phyloP scores from a whole-genome alignment of 2,797 vertebrate species.

The Gymnocypris eckloni region DNA sequence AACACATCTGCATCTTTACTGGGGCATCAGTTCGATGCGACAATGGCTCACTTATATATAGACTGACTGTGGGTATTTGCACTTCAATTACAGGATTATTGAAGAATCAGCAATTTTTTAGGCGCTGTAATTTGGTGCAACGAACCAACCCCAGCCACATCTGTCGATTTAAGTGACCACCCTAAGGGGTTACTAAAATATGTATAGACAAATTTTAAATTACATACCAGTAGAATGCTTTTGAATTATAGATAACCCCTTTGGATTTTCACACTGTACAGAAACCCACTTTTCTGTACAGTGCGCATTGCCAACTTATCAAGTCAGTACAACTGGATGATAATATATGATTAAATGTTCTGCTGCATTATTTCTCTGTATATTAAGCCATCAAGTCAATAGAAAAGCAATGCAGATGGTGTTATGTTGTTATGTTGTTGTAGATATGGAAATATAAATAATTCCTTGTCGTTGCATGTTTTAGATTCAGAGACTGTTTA shows the following conservation, averaged over 20 bases:
- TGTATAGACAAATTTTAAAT: slow-evolving; percentile 38
- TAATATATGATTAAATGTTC: slow-evolving; percentile 11
- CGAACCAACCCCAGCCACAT: neutral
- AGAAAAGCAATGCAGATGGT: neutral
- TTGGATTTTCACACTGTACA: slow-evolving; percentile 12
- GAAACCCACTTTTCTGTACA: neutral
- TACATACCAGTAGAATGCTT: slow-evolving; percentile 27
- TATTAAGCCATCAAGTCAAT: neutral
- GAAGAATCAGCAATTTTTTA: slow-evolving; percentile 31
- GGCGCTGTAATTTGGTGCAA: neutral
- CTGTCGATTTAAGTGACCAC: slow-evolving; percentile 28
- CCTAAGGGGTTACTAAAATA: slow-evolving; percentile 44
- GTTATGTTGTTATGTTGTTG: neutral
- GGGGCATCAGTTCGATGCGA: neutral
- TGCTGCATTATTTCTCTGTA: neutral
- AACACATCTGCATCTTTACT: slow-evolving; percentile 12
- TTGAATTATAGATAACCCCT: slow-evolving; percentile 28
- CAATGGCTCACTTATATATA: neutral
- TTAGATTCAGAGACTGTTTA: neutral
- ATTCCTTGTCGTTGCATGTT: neutral
- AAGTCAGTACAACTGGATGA: neutral
- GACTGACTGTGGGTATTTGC: slow-evolving; percentile 9
- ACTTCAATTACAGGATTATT: slow-evolving; percentile 41
- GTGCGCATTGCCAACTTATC: neutral
- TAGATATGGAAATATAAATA: neutral